These are phyloP conservation scores for Eupithecia centaureata DNA, from an alignment of 2,888 invertebrate genomes.

Conservation along the genomic window DNA sequence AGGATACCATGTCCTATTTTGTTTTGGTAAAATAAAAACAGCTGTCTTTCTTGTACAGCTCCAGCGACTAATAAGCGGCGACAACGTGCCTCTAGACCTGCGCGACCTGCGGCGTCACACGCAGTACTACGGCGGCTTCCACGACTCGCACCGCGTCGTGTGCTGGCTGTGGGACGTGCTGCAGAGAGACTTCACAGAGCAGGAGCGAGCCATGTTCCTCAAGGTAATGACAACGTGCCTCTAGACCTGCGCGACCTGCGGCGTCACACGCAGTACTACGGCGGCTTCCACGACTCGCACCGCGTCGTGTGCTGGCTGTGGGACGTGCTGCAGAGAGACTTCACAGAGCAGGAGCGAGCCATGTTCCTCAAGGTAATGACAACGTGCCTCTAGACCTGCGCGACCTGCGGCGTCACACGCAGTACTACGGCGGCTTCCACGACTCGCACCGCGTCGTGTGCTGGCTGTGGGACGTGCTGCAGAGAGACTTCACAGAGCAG, in stretches of 20 bases:
- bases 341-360: constrained; percentile 94
- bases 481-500: constrained; percentile 95
- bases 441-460: constrained; percentile 98
- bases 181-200: constrained; percentile 95
- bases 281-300: constrained; percentile 99
- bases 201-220: constrained; percentile 96
- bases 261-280: constrained; percentile 98
- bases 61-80: constrained; percentile 97
- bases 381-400: constrained; percentile 95
- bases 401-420: constrained; percentile 95
- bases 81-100: constrained; percentile 96
- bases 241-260: constrained; percentile 94
- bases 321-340: constrained; percentile 98
- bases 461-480: constrained; percentile 99
- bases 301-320: constrained; percentile 99
- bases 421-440: constrained; percentile 99
- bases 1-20: no score
- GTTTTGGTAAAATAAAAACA: no score
- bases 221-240: constrained; percentile 97
- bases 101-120: constrained; percentile 94
- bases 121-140: constrained; percentile 99
- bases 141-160: constrained; percentile 98
- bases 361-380: constrained; percentile 98
- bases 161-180: constrained; percentile 99
- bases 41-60: constrained; percentile 79